A percentile compares a stretch with the other conserved stretches of the same genome.
phyloP scores from a whole-genome alignment of 1,140 invertebrate species.

The Saccostrea glomerata region DNA sequence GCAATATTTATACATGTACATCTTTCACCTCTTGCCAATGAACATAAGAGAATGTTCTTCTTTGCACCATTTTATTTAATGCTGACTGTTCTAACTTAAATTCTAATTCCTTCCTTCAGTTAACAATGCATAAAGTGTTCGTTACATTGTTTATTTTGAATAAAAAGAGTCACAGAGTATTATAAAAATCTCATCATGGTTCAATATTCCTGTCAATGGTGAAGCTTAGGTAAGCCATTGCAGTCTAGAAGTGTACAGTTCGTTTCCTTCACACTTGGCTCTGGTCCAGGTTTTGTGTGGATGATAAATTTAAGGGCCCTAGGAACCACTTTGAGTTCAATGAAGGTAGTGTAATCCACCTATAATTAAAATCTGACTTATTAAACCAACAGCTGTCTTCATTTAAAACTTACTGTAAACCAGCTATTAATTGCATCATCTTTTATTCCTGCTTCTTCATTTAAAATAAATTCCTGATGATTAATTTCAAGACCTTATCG shows the following conservation, averaged over 20 bases:
- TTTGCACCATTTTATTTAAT: not conserved
- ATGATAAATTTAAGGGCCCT: slow-evolving; percentile 91
- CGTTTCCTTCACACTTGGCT: slow-evolving; percentile 28
- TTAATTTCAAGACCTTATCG: too few relatives aligned
- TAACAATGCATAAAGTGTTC: not conserved
- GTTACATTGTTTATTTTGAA: not conserved
- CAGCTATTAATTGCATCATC: too few relatives aligned
- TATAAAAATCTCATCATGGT: not conserved
- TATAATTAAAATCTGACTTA: slow-evolving; percentile 68
- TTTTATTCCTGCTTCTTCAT: too few relatives aligned
- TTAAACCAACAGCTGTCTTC: too few relatives aligned
- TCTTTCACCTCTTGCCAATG: too few relatives aligned
- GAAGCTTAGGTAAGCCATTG: not conserved
- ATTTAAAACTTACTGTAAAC: not conserved
- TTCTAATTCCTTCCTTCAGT: not conserved
- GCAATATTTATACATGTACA: too few relatives aligned
- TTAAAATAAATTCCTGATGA: too few relatives aligned
- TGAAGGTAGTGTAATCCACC: slow-evolving; percentile 77
- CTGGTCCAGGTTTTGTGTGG: slow-evolving; percentile 84
- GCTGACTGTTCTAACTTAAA: too few relatives aligned
- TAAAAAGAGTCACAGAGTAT: not conserved
- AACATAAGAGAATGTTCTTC: not conserved
- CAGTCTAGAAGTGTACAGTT: not conserved
- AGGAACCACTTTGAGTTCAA: slow-evolving; percentile 75
- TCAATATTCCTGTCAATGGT: not conserved